These are phyloP conservation scores for Margarornis squamiger DNA, from an alignment of 2,797 vertebrate genomes.

Conservation along the genomic window DNA sequence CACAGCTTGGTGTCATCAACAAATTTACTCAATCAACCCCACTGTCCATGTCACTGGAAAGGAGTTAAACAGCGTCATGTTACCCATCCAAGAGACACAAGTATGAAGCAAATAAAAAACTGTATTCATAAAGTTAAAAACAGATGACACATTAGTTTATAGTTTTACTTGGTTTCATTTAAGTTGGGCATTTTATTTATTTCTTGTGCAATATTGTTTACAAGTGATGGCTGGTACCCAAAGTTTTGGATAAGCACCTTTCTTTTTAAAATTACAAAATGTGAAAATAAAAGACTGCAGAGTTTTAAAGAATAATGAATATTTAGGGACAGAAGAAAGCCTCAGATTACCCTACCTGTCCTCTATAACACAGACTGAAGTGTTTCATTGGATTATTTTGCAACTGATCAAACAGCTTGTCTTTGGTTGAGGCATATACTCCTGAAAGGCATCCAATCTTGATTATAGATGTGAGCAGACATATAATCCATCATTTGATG, in stretches of 20 bases:
- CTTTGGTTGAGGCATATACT: not conserved
- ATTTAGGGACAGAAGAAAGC: not conserved
- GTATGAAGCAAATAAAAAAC: not conserved
- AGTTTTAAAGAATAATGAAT: not conserved
- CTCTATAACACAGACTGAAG: not conserved
- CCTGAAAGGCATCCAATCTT: not conserved
- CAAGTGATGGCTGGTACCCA: not conserved
- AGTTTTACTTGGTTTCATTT: not conserved
- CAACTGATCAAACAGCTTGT: not conserved
- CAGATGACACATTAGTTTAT: not conserved
- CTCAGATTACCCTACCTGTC: not conserved
- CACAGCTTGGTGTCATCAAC: not conserved
- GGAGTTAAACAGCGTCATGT: rapidly evolving
- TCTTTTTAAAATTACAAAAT: not conserved
- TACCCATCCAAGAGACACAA: not conserved
- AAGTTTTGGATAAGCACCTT: not conserved
- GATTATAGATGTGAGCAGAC: not conserved
- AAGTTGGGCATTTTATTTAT: not conserved
- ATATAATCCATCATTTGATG: not conserved
- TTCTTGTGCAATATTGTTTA: not conserved
- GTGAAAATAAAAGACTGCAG: not conserved
- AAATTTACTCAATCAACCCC: not conserved
- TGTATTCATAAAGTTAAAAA: not conserved
- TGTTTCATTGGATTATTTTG: not conserved
- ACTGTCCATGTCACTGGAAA: not conserved